These are phyloP conservation scores for Dendrocopos noguchii DNA, from an alignment of 2,113 vertebrate genomes.

Conservation along the genomic window DNA sequence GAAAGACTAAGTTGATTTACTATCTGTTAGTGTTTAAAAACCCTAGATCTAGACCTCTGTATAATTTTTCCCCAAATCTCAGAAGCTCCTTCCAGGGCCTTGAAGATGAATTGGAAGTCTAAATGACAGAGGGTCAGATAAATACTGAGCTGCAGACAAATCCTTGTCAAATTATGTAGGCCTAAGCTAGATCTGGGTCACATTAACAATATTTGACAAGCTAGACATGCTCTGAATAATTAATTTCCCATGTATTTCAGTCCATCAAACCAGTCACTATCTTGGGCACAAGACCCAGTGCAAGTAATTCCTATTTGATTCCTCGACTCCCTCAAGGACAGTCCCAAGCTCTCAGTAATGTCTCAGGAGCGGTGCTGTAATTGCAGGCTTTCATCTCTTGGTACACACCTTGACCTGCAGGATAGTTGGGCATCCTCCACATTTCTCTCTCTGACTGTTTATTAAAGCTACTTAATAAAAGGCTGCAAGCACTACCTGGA, in stretches of 20 bases:
- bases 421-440: background rate
- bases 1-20: background rate
- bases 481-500: background rate
- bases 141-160: conserved; percentile 8
- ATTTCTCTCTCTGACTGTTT: conserved; percentile 16
- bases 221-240: background rate
- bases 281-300: background rate
- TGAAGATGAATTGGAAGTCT: background rate
- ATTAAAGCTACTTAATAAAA: conserved; percentile 20
- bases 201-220: background rate
- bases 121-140: background rate
- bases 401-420: background rate
- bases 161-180: background rate
- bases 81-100: background rate
- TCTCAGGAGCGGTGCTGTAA: background rate
- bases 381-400: background rate
- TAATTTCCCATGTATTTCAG: background rate
- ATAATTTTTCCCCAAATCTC: background rate
- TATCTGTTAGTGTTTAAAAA: background rate
- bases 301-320: background rate
- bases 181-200: background rate
- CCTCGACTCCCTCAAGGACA: background rate
- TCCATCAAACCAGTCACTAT: background rate
- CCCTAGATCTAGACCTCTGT: background rate
- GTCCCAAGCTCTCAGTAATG: background rate